phyloP scores from a whole-genome alignment of 2,113 vertebrate genomes.

The Tonatia bakeri region DNA sequence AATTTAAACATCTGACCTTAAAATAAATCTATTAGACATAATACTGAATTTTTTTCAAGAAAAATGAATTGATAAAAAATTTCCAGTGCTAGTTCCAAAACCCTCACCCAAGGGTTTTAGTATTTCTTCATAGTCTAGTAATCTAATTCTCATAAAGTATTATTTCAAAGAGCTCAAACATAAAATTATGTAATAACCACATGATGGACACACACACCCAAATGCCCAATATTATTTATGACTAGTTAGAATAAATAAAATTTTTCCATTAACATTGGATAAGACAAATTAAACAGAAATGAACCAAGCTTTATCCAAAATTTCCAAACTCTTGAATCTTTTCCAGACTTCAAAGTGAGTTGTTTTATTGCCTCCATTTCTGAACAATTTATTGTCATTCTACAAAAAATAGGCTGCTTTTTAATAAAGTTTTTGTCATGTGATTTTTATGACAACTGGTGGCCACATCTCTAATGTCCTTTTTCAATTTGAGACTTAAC shows the following conservation, averaged over 20 bases:
- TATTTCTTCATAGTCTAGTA: constrained; percentile 42
- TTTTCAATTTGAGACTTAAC: neutral
- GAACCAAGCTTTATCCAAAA: neutral
- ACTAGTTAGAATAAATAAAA: constrained; percentile 48
- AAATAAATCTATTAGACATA: constrained; percentile 7
- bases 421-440: neutral
- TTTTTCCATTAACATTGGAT: neutral
- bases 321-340: constrained; percentile 34
- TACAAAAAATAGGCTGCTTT: constrained; percentile 12
- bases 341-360: constrained; percentile 8
- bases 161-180: constrained; percentile 42
- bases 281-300: constrained; percentile 49
- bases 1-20: neutral
- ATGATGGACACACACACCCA: neutral
- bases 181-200: constrained; percentile 37
- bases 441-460: constrained; percentile 33
- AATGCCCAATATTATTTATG: constrained; percentile 4
- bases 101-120: neutral
- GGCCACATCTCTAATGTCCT: neutral
- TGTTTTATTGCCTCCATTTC: neutral
- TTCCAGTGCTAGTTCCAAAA: constrained; percentile 13
- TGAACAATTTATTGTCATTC: constrained; percentile 7
- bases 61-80: constrained; percentile 25
- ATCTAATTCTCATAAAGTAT: constrained; percentile 30
- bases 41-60: neutral